These are phyloP conservation scores for Listronotus bonariensis DNA, from an alignment of 1,140 invertebrate species.

Conservation along the genomic window DNA sequence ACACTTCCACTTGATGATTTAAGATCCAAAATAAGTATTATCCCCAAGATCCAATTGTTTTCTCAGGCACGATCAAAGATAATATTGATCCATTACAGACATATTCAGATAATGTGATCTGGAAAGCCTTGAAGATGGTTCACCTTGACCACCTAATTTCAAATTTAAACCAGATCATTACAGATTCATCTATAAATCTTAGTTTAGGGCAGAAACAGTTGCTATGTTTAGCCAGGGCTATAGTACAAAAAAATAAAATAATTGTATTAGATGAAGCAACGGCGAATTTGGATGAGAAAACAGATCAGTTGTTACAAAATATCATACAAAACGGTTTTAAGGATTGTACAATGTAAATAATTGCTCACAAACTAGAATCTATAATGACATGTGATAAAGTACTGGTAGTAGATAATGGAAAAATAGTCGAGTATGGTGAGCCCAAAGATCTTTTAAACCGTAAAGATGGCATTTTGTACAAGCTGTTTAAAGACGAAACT, in stretches of 20 bases:
- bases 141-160: neutral
- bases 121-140: neutral
- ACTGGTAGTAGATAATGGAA: neutral
- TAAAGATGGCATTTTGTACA: constrained; percentile 61
- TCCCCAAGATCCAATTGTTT: no score
- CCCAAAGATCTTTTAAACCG: constrained; percentile 69
- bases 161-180: neutral
- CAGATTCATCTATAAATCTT: neutral
- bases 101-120: neutral
- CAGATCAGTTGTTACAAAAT: constrained; percentile 2
- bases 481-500: no score
- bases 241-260: constrained; percentile 1
- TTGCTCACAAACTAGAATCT: neutral
- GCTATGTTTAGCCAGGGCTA: neutral
- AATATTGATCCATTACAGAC: no score
- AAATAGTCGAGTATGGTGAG: constrained; percentile 71
- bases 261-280: constrained; percentile 2
- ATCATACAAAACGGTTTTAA: neutral
- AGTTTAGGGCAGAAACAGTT: neutral
- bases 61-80: no score
- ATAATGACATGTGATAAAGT: constrained; percentile 2
- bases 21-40: neutral
- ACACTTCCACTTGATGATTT: neutral
- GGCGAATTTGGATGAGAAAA: neutral
- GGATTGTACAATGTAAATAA: neutral